Percentiles rank a stretch among this genome's conserved stretches.
Conservation (phyloP, 37 sponge, comb jelly and placozoan species). For the Agelas oroides region DNA sequence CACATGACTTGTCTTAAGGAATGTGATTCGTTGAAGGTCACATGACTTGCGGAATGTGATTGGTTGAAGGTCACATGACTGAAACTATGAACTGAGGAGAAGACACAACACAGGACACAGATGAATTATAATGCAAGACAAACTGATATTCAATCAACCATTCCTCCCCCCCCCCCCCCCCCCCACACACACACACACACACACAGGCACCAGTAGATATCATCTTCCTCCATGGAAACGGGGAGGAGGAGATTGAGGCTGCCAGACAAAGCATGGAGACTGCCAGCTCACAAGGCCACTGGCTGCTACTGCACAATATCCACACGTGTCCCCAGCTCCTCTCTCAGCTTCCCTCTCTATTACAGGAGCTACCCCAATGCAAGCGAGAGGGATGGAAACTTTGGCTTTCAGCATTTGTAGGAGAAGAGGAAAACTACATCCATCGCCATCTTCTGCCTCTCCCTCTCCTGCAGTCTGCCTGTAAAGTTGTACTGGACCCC, state of each 20-base stretch:
- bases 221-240: slow-evolving; percentile 35
- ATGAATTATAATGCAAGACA: no score
- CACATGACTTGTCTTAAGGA: no score
- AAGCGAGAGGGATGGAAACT: slow-evolving; percentile 47
- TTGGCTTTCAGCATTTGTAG: slow-evolving; percentile 66
- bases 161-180: neutral
- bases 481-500: slow-evolving; percentile 64
- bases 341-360: slow-evolving; percentile 38
- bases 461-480: slow-evolving; percentile 30
- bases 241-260: slow-evolving; percentile 9
- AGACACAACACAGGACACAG: no score
- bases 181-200: neutral
- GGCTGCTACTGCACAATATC: slow-evolving; percentile 78
- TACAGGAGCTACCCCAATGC: slow-evolving; percentile 12
- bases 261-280: neutral
- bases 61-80: no score
- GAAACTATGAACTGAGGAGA: no score
- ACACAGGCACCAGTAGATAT: slow-evolving; percentile 3
- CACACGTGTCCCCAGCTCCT: slow-evolving; percentile 54
- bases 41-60: no score
- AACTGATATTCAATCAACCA: neutral
- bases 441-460: slow-evolving; percentile 14
- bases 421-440: slow-evolving; percentile 7
- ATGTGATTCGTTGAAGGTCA: no score
- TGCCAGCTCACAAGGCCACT: slow-evolving; percentile 40